Base-by-base conservation (phyloP, 2,797 vertebrate species). In the Erethizon dorsatum region DNA sequence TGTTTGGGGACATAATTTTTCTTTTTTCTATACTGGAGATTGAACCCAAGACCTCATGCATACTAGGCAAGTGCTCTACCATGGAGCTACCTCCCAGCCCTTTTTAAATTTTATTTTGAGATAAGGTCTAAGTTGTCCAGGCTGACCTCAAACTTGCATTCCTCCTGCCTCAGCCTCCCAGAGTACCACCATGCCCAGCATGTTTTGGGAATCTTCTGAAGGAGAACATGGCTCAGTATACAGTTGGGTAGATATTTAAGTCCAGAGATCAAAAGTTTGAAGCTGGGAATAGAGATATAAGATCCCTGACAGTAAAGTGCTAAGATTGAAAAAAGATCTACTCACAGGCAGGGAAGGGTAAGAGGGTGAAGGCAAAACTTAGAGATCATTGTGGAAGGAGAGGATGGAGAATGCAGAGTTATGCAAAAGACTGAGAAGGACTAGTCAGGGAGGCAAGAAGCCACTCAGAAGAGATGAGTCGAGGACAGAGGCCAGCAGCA, bases 261-360 rank as follows among this genome's bases (percentile, higher is more conserved):
- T 90, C 47, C 41, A 33, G 65, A 88, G 84, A 63, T 59, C 57
- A 85, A 83, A 28, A 85, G 33, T 78, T 52, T 93, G 52, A 57
- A 94, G 65, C 24, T 95, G 87, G n/a, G 84, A 45, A 83, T 57
- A 95, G 18, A 88, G 52, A 92, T 37, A 52, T 82, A 82, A 92
- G 67, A 59, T 80, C 56, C 13, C 50, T 93, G 75, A 91, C 73
- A 91, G 63, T 91, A 79, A 91, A 69, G 8, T 50, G 54, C 52
- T n/a, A 33, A 59, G 28, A 90, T 10, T 69, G 24, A 45, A 95
- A 67, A 75, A 91, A 77, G 20, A 45, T 89, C 45, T 17, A 56
- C 52, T 20, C 52, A 14, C 37, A 75, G 47, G 33, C 45, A 83
- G 5, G 85, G 56, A 52, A 96, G 59, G 22, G 33, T 54, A 71